Conservation (phyloP, 1,140 invertebrate genomes). For the Solenopsis invicta region DNA sequence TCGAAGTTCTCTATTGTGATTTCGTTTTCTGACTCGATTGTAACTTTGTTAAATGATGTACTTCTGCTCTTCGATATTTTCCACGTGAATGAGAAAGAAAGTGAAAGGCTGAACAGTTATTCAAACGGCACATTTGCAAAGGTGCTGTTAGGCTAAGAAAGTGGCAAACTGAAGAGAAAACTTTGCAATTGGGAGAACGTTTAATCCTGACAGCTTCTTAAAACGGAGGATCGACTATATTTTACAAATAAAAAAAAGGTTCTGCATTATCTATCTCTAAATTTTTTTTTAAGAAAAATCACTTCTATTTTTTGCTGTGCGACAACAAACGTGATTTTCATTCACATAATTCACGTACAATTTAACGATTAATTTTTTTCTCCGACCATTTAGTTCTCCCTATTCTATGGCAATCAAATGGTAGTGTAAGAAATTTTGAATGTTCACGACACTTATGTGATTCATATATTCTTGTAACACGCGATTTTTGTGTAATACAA, state of each 20-base stretch:
- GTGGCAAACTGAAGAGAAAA: not conserved
- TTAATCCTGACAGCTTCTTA: not conserved
- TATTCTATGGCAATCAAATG: constrained; percentile 69
- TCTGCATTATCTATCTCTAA: constrained; percentile 39
- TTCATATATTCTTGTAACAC: constrained; percentile 71
- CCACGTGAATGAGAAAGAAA: not conserved
- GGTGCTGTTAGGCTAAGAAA: not conserved
- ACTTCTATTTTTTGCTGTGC: constrained; percentile 62
- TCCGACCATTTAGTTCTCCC: constrained; percentile 25
- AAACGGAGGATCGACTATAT: not conserved
- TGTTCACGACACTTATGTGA: constrained; percentile 64
- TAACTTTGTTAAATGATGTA: constrained; percentile 11
- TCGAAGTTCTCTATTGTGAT: not conserved
- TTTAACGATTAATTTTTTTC: constrained; percentile 13
- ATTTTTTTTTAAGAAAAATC: constrained; percentile 55
- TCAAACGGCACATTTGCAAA: not conserved
- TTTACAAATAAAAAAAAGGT: constrained; percentile 2
- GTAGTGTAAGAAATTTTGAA: constrained; percentile 66
- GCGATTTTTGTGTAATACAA: constrained; percentile 69
- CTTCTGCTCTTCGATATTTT: not conserved
- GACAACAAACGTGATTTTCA: constrained; percentile 52
- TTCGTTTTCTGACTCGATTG: not conserved
- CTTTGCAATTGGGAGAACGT: not conserved
- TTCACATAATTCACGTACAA: constrained; percentile 23
- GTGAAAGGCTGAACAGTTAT: not conserved